Percentiles rank a stretch among this genome's conserved stretches.
Conservation (phyloP, 1,140 invertebrate species). For the Cyclargus thomasi region DNA sequence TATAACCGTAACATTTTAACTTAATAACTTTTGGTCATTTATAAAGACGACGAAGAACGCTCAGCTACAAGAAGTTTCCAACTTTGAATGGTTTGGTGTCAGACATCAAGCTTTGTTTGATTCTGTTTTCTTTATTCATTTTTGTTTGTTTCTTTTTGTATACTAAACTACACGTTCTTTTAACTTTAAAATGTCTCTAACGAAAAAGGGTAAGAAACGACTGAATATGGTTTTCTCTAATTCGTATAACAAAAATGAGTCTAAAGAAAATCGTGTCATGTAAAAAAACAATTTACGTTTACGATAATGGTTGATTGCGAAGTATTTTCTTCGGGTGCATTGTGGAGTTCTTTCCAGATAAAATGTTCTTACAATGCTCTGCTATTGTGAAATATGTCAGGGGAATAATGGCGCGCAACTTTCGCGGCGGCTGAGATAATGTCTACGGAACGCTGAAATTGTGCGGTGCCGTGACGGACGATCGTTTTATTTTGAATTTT, state of each 20-base stretch:
- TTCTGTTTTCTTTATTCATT: too few species aligned
- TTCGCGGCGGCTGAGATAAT: slow-evolving; percentile 44
- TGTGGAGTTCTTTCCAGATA: slow-evolving; percentile 39
- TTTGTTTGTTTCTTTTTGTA: too few species aligned
- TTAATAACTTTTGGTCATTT: background rate
- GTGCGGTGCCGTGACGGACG: slow-evolving; percentile 29
- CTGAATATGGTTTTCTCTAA: too few species aligned
- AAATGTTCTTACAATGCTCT: slow-evolving; percentile 38
- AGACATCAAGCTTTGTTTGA: too few species aligned
- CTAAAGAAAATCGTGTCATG: background rate
- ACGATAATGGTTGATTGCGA: slow-evolving; percentile 11
- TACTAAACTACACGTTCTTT: too few species aligned
- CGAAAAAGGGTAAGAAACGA: too few species aligned
- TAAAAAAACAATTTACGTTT: slow-evolving; percentile 7
- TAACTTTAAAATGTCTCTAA: too few species aligned
- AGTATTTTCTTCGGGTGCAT: slow-evolving; percentile 22
- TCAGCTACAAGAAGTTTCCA: background rate
- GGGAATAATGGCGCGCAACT: slow-evolving; percentile 54
- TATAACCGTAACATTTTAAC: background rate
- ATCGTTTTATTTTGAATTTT: slow-evolving; percentile 22
- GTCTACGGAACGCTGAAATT: slow-evolving; percentile 39
- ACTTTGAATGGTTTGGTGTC: too few species aligned
- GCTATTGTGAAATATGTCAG: slow-evolving; percentile 61
- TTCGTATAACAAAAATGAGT: too few species aligned
- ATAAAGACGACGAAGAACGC: background rate